These are phyloP conservation scores for Cairina moschata DNA, from an alignment of 2,113 vertebrate genomes.

Conservation along the genomic window DNA sequence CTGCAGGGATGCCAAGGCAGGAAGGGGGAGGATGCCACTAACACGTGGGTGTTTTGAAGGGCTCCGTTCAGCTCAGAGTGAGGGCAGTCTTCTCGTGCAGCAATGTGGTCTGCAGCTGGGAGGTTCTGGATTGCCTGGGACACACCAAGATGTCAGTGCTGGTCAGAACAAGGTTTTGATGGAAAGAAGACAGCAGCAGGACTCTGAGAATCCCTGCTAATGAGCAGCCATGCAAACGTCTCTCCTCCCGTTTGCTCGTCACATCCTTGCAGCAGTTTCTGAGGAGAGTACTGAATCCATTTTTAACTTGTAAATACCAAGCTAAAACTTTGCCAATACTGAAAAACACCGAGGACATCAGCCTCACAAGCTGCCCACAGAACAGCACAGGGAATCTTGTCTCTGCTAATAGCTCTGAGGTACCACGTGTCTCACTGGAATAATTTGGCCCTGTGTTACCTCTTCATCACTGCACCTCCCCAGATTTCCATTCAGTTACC, in stretches of 20 bases:
- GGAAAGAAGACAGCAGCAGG: neutral
- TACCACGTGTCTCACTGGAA: neutral
- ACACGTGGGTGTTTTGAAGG: too few species aligned
- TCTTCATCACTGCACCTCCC: neutral
- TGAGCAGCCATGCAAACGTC: neutral
- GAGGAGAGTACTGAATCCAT: neutral
- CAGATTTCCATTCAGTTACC: neutral
- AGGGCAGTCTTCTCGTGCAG: neutral
- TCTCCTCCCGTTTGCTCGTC: neutral
- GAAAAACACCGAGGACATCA: neutral
- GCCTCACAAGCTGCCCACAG: neutral
- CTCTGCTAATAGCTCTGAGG: neutral
- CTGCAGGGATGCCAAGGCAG: neutral
- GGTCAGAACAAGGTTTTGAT: neutral
- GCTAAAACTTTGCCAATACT: neutral
- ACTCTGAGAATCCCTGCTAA: neutral
- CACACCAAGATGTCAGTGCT: neutral
- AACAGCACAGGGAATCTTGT: neutral
- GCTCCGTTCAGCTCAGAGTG: neutral
- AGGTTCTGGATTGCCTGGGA: neutral
- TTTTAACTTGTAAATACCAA: neutral
- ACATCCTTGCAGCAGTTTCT: neutral
- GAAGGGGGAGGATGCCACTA: neutral
- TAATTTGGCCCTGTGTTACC: neutral
- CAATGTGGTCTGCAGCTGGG: rapidly evolving